Evolutionary conservation across 1,140 invertebrate genomes (phyloP).

Genomic region (Zelostemma sp.): DNA sequence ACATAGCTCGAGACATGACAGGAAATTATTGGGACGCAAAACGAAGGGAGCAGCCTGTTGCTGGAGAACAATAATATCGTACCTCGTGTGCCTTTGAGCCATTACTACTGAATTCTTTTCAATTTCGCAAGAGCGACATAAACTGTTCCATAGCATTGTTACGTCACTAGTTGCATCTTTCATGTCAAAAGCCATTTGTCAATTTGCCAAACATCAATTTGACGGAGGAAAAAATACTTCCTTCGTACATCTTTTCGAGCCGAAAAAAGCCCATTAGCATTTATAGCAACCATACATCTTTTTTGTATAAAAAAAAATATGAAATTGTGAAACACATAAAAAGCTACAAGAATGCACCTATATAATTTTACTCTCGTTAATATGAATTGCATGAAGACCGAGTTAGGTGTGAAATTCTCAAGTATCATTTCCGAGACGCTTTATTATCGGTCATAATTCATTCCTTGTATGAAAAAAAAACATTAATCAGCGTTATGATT

Average conservation of each 20-base stretch:
- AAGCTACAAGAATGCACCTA: no score
- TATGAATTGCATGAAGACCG: no score
- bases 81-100: constrained; percentile 1
- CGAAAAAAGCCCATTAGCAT: no score
- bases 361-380: no score
- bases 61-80: constrained; percentile 9
- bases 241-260: no score
- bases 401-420: no score
- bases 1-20: background rate
- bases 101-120: background rate
- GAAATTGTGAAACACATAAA: background rate
- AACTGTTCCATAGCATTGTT: background rate
- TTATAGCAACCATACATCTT: no score
- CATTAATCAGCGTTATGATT: no score
- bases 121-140: background rate
- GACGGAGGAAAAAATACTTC: background rate
- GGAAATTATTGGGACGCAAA: constrained; percentile 4
- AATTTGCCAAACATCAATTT: background rate
- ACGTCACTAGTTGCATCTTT: background rate
- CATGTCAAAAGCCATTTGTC: constrained; percentile 10
- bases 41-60: background rate
- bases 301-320: no score
- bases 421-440: no score
- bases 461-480: no score
- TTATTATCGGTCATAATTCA: no score